These are phyloP conservation scores for Drosophila incognita DNA, from an alignment of 2,888 invertebrate genomes.

Conservation along the genomic window DNA sequence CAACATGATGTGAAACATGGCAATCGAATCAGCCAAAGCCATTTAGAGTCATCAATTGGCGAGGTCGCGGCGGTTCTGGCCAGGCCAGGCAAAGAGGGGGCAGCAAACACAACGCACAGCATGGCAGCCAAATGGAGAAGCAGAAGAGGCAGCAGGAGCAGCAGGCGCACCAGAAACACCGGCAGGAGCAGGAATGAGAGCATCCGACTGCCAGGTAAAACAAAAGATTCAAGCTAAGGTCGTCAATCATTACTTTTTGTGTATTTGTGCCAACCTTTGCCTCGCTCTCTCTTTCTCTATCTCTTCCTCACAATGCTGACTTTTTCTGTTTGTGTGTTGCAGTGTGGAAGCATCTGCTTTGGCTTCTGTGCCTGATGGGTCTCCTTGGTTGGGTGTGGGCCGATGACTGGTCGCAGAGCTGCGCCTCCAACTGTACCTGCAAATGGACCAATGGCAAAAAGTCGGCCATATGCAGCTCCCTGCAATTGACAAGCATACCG, in stretches of 20 bases:
- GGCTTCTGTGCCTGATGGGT: slow-evolving; percentile 59
- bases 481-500: slow-evolving; percentile 92
- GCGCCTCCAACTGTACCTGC: slow-evolving; percentile 94
- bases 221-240: slow-evolving; percentile 34
- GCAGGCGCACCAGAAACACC: slow-evolving; percentile 19
- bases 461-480: slow-evolving; percentile 93
- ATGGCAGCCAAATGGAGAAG: slow-evolving; percentile 47
- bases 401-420: slow-evolving; percentile 93
- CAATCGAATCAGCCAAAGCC: slow-evolving; percentile 78
- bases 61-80: slow-evolving; percentile 47
- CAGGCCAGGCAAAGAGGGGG: neutral
- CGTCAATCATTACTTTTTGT: slow-evolving; percentile 44
- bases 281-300: slow-evolving; percentile 1
- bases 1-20: slow-evolving; percentile 78
- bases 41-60: slow-evolving; percentile 78
- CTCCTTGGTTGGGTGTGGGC: slow-evolving; percentile 84
- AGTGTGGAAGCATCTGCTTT: slow-evolving; percentile 53
- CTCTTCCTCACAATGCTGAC: neutral
- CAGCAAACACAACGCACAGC: slow-evolving; percentile 55
- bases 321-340: slow-evolving; percentile 21
- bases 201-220: slow-evolving; percentile 60
- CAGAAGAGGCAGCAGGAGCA: slow-evolving; percentile 17
- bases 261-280: slow-evolving; percentile 18
- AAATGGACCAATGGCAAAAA: slow-evolving; percentile 97
- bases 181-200: slow-evolving; percentile 23